Evolutionary conservation across 2,113 vertebrate genomes (phyloP).

Genomic region (Struthio camelus): DNA sequence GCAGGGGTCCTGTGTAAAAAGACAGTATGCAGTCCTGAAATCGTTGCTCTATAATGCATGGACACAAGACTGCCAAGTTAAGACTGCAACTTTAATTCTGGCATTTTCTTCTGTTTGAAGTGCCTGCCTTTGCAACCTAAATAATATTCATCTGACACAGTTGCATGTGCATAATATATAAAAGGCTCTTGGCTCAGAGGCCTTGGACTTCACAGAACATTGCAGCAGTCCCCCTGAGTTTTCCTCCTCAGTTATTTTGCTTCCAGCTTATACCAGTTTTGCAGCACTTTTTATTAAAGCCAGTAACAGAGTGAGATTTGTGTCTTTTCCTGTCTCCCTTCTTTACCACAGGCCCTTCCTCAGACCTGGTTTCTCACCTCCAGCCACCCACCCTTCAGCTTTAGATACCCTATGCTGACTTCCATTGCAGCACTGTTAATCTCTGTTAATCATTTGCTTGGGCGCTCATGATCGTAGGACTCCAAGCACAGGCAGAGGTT

Average conservation of each 20-base stretch:
- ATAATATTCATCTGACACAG: slow-evolving; percentile 35
- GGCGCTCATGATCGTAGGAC: background rate
- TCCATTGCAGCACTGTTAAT: slow-evolving; percentile 17
- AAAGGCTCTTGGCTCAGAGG: slow-evolving; percentile 16
- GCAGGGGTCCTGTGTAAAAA: background rate
- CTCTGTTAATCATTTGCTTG: slow-evolving; percentile 48
- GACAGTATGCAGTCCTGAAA: background rate
- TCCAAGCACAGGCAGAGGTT: background rate
- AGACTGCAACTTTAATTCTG: slow-evolving; percentile 33
- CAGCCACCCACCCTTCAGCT: background rate
- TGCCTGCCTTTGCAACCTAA: slow-evolving; percentile 44
- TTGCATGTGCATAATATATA: background rate
- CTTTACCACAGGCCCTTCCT: background rate
- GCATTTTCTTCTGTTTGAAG: slow-evolving; percentile 33
- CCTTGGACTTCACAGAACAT: slow-evolving; percentile 52
- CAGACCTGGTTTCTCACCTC: slow-evolving; percentile 19
- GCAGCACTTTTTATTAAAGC: background rate
- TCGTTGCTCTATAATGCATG: background rate
- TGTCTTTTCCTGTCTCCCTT: background rate
- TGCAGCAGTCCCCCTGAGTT: slow-evolving; percentile 25
- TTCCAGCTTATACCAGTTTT: background rate
- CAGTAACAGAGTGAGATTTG: background rate
- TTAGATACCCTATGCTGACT: background rate
- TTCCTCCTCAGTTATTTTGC: background rate
- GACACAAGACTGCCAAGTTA: slow-evolving; percentile 6